Base-by-base conservation (phyloP, 2,888 invertebrate species). In the Amiota minor region DNA sequence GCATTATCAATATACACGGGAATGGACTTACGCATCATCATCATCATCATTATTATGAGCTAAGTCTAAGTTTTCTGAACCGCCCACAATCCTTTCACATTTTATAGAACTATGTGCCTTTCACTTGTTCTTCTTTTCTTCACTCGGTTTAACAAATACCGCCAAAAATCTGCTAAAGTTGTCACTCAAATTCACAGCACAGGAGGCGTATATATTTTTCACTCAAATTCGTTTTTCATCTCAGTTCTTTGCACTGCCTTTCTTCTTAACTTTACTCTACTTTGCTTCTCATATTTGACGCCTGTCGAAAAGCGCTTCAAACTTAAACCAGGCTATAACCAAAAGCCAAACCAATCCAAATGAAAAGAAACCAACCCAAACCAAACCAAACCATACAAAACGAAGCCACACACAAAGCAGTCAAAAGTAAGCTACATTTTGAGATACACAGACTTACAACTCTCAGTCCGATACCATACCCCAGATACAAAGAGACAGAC, bases 251-350 rank as follows among this genome's bases (percentile, higher is more conserved):
- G 20, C 10, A 20, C 59, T 16, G 18, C 6, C 23, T 10, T n/a
- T 16, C 23, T 59, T 59, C 20, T 20, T n/a, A 18, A 20, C 59
- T 59, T 59, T 20, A 56, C 56, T 10, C 56, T 10, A 8, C 53
- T 35, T 35, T 35, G 35, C 35, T 35, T 35, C 35, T 35, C 35
- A 59, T 16, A 9, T 53, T 53, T 16, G 53, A 16, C 2, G 12
- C 53, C 53, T 53, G 53, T 53, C 53, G 53, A 53, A 53, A 53
- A 53, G 53, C 53, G 53, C 53, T 53, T 53, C 14, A 53, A 53
- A 53, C 53, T 16, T 11, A 59, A 20, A 59, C 18, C 59, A 20
- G 59, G 59, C 9, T 59, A 59, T 20, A 20, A 16, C 59, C 59
- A 59, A 59, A 59, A 35, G 35, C 35, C 35, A 35, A 35, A 23